Conservation (phyloP, 2,797 vertebrate genomes). For the Perodicticus potto region DNA sequence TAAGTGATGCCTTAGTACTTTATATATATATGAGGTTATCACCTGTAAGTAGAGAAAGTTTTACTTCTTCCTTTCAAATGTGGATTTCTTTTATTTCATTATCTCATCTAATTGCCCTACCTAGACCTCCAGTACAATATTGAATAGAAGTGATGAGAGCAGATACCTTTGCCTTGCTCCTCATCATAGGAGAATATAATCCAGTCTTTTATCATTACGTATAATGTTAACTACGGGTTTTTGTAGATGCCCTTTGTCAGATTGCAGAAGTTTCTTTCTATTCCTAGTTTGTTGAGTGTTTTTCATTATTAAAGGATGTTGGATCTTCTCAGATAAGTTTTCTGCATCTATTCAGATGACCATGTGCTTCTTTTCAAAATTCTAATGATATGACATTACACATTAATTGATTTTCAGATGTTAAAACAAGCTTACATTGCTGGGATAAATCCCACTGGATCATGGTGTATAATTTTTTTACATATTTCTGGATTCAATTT, state of each 20-base stretch:
- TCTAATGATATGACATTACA: background rate
- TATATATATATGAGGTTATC: background rate
- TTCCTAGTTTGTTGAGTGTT: background rate
- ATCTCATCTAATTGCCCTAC: background rate
- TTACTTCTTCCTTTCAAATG: constrained; percentile 2
- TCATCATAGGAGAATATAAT: background rate
- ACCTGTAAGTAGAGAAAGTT: background rate
- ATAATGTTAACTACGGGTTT: background rate
- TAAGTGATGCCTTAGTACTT: constrained; percentile 40
- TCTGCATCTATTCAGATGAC: background rate
- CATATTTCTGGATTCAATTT: background rate
- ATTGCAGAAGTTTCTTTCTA: background rate
- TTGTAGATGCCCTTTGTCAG: background rate
- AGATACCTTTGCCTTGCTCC: background rate
- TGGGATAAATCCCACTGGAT: background rate
- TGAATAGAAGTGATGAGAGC: background rate
- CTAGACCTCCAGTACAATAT: background rate
- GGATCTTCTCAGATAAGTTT: constrained; percentile 20
- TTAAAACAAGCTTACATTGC: constrained; percentile 45
- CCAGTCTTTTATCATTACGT: background rate
- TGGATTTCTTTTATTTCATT: constrained; percentile 27
- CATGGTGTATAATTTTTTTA: constrained; percentile 8
- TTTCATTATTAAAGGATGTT: constrained; percentile 16
- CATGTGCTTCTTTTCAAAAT: background rate
- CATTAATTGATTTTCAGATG: constrained; percentile 18